Evolutionary conservation across 2,797 vertebrate genomes (phyloP).

Genomic region (Nannoperca obscura): DNA sequence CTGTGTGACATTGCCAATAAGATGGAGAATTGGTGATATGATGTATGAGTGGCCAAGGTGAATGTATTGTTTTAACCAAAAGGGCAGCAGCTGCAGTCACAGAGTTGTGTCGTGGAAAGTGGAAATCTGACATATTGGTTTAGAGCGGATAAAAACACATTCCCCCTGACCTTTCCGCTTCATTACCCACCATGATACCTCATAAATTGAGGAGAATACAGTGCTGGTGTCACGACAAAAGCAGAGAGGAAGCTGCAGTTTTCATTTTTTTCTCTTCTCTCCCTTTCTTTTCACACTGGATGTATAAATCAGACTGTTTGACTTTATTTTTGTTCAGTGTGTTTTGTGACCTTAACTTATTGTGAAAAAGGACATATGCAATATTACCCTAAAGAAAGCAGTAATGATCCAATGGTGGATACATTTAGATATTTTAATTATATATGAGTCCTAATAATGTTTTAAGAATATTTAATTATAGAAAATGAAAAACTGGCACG

Average conservation of each 20-base stretch:
- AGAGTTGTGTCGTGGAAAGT: slow-evolving; percentile 75
- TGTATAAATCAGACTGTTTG: slow-evolving; percentile 5
- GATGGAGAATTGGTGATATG: slow-evolving; percentile 74
- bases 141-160: slow-evolving; percentile 75
- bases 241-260: not conserved
- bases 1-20: slow-evolving; percentile 75
- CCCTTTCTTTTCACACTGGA: not conserved
- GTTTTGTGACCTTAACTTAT: not conserved
- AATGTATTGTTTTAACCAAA: slow-evolving; percentile 77
- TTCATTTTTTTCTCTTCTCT: not conserved
- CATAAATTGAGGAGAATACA: slow-evolving; percentile 69
- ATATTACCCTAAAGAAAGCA: not conserved
- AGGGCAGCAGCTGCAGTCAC: slow-evolving; percentile 80
- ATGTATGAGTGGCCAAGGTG: slow-evolving; percentile 73
- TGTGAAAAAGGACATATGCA: too few relatives aligned
- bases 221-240: slow-evolving; percentile 36
- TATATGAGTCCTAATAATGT: not conserved
- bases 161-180: slow-evolving; percentile 77
- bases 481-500: not conserved
- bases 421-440: not conserved
- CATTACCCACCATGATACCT: slow-evolving; percentile 75
- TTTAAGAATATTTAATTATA: not conserved
- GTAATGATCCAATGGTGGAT: not conserved
- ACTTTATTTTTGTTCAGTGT: not conserved
- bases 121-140: slow-evolving; percentile 79